Evolutionary conservation across 2,888 invertebrate species (phyloP), one percentile per base, ranked within the genome.

Genomic region (Ennomos fuscantarius): DNA sequence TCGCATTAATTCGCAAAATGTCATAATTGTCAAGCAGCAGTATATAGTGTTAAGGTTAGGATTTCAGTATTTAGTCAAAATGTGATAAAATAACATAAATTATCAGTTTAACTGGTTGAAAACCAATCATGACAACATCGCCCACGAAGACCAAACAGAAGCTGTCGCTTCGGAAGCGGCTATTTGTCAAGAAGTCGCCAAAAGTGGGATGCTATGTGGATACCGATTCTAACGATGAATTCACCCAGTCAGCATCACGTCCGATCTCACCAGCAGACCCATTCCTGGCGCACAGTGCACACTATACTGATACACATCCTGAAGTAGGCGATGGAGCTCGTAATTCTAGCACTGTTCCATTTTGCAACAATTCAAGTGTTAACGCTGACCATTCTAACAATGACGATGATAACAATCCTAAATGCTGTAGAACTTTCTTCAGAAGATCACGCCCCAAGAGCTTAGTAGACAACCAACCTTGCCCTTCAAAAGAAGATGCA

Each of bases 191-290:
- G 73, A 93, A 93, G 70, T 92, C 93, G 6, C 92, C 92, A 35
- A 92, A 90, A 87, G 93, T 93, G 69, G 93, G 93, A 58, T 93
- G 93, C 78, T 87, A 86, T 81, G 86, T 91, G 60, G 92, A 92
- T 74, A 84, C 89, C 50, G 92, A 91, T 76, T 92, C 90, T 34
- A 87, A 87, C 66, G 90, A 90, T 65, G 92, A 91, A 80, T 86
- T 84, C 57, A 75, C 72, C 59, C 89, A 87, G 64, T 83, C 87
- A 58, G 73, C 84, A 41, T 92, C 92, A 43, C 83, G 92, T 49
- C 90, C 92, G n/a, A 89, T 87, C 66, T 92, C 92, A 47, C 92
- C 92, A 39, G 89, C 86, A 9, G 91, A 92, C 73, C 92, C 92
- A 39, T 92, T 92, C 66, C 64, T 92, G 72, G 92, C 90, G 44